Evolutionary conservation across 2,113 vertebrate genomes (phyloP).

Genomic region (Ginglymostoma cirratum): DNA sequence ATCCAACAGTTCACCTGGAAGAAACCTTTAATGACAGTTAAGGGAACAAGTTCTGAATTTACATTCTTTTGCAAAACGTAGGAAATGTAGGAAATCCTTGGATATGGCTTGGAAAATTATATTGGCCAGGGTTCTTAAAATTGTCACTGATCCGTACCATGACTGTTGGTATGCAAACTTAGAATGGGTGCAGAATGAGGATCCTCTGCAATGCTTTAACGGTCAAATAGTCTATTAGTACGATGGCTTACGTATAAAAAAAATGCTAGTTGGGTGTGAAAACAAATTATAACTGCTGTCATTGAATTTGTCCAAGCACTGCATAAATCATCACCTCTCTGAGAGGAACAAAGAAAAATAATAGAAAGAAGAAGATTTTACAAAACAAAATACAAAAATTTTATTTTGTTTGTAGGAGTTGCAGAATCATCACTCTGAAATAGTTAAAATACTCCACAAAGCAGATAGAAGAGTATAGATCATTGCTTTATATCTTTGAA

Average conservation of each 20-base stretch:
- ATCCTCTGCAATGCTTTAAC: neutral
- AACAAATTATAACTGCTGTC: neutral
- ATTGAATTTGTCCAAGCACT: neutral
- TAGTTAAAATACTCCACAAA: neutral
- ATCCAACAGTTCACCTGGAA: neutral
- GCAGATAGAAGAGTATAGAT: neutral
- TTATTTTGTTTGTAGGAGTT: neutral
- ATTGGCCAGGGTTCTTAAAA: neutral
- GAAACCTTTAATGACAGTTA: neutral
- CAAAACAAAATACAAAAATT: neutral
- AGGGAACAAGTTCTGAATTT: neutral
- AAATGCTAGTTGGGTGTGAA: neutral
- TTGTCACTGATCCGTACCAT: neutral
- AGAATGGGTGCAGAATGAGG: neutral
- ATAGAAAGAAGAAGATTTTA: neutral
- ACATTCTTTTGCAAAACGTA: neutral
- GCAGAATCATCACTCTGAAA: neutral
- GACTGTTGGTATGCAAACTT: neutral
- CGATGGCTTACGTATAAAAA: neutral
- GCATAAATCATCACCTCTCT: neutral
- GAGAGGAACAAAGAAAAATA: neutral
- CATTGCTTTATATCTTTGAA: neutral
- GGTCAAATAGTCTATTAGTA: neutral
- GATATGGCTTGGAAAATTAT: neutral
- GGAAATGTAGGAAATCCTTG: neutral